Evolutionary conservation across 2,113 vertebrate species (phyloP).

Genomic region (Rana temporaria): DNA sequence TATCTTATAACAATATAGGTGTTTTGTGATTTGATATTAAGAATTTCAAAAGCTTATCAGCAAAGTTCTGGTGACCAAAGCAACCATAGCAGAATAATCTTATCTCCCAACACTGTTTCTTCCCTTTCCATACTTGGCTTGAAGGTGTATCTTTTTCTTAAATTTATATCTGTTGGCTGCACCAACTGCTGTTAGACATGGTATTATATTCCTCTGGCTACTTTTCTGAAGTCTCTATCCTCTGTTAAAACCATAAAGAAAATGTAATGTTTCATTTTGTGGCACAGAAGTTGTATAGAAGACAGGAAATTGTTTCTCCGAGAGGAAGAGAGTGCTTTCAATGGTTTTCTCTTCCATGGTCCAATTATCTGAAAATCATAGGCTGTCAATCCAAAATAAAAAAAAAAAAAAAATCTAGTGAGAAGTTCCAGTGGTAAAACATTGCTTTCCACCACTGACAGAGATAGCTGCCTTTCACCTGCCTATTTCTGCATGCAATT

Average conservation of each 20-base stretch:
- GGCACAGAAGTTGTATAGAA: not conserved
- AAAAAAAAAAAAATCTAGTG: constrained; percentile 9
- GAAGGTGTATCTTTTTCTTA: too few species aligned
- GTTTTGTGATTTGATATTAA: too few species aligned
- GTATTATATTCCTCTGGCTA: not conserved
- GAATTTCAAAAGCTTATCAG: too few species aligned
- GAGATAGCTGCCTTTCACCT: constrained; percentile 46
- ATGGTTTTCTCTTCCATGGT: constrained; percentile 45
- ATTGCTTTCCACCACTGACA: constrained; percentile 23
- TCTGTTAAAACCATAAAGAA: not conserved
- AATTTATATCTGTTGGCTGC: not conserved
- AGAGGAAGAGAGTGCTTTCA: constrained; percentile 32
- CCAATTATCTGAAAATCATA: constrained; percentile 49
- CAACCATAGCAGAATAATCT: too few species aligned
- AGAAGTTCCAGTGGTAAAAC: constrained; percentile 43
- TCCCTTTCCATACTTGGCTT: too few species aligned
- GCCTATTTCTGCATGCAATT: constrained; percentile 38
- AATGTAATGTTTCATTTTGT: not conserved
- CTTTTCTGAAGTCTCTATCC: not conserved
- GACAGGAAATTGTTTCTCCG: not conserved
- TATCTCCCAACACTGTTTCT: too few species aligned
- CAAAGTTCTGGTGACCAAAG: too few species aligned
- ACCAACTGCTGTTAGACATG: not conserved
- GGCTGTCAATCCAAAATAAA: constrained; percentile 10
- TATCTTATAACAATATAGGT: too few species aligned